Conservation (phyloP, 2,888 invertebrate genomes). For the Lepidocyrtoides sp. region DNA sequence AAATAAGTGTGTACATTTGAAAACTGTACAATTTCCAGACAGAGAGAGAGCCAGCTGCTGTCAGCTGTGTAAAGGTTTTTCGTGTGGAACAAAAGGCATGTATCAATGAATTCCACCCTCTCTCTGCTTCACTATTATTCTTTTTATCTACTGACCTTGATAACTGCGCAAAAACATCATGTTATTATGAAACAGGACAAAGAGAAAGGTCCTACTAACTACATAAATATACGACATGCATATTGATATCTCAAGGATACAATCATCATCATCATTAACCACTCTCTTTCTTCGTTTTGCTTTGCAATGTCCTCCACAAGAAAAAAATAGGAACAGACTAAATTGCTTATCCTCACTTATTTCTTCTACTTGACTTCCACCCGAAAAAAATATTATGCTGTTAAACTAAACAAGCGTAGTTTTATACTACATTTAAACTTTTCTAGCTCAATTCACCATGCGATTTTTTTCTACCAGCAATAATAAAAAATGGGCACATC, state of each 20-base stretch:
- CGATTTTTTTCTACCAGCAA: not conserved
- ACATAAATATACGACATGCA: too few species aligned
- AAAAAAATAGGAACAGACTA: not conserved
- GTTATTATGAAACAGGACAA: not conserved
- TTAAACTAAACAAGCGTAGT: not conserved
- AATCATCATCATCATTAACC: not conserved
- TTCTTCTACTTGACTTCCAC: conserved; percentile 16
- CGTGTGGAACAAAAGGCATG: not conserved
- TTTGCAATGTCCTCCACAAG: not conserved
- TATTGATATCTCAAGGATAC: not conserved
- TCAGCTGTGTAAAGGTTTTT: not conserved
- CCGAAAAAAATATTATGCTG: too few species aligned
- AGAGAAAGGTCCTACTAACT: too few species aligned
- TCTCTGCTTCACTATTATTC: too few species aligned
- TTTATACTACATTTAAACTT: conserved; percentile 37
- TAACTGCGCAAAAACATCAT: not conserved
- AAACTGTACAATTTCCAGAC: not conserved
- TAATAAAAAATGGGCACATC: not conserved
- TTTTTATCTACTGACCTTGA: conserved; percentile 1
- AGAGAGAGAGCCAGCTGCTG: not conserved
- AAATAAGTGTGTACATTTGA: not conserved
- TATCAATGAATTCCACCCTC: not conserved
- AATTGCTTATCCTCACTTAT: conserved; percentile 8
- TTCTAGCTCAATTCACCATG: not conserved
- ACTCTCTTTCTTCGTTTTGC: not conserved